Percentiles rank a stretch among this genome's conserved stretches.
These are phyloP conservation scores for Trimorus sp. DNA, from an alignment of 2,888 invertebrate species.

Conservation along the genomic window DNA sequence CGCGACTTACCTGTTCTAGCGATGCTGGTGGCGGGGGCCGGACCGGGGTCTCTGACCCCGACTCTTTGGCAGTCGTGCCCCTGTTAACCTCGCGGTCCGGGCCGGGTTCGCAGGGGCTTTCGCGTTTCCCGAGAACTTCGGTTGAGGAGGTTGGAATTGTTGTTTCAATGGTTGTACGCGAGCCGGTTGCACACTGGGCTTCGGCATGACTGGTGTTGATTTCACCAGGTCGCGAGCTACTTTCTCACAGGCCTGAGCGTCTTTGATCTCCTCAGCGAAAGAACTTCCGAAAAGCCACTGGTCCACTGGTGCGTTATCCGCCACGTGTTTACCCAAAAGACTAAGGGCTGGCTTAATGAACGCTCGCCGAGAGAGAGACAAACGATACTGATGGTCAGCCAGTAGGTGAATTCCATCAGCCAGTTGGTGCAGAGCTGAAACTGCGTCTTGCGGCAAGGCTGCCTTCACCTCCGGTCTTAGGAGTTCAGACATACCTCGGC, in stretches of 20 bases:
- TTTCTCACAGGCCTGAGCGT: constrained; percentile 22
- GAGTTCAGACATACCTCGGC: constrained; percentile 14
- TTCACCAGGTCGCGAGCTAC: constrained; percentile 11
- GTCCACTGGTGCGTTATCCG: constrained; percentile 30
- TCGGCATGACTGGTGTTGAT: background rate
- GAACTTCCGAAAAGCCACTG: constrained; percentile 35
- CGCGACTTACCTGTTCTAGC: constrained; percentile 29
- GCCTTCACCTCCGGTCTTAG: constrained; percentile 19
- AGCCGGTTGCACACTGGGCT: constrained; percentile 3
- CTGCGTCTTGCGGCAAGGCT: constrained; percentile 9
- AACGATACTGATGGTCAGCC: constrained; percentile 29
- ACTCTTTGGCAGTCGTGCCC: constrained; percentile 14
- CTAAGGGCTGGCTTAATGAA: constrained; percentile 43
- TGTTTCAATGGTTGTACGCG: background rate
- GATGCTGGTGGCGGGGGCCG: background rate
- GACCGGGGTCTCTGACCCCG: constrained; percentile 17
- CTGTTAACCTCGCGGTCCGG: constrained; percentile 7
- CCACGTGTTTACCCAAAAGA: constrained; percentile 25
- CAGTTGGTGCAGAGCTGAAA: constrained; percentile 9
- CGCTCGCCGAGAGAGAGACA: constrained; percentile 24
- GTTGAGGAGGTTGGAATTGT: constrained; percentile 3
- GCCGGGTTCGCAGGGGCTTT: constrained; percentile 23
- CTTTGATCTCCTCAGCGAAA: constrained; percentile 36
- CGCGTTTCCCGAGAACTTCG: constrained; percentile 16
- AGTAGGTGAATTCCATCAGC: constrained; percentile 32